Evolutionary conservation across 2,888 invertebrate genomes (phyloP).

Genomic region (Sarcophaga subvicina): DNA sequence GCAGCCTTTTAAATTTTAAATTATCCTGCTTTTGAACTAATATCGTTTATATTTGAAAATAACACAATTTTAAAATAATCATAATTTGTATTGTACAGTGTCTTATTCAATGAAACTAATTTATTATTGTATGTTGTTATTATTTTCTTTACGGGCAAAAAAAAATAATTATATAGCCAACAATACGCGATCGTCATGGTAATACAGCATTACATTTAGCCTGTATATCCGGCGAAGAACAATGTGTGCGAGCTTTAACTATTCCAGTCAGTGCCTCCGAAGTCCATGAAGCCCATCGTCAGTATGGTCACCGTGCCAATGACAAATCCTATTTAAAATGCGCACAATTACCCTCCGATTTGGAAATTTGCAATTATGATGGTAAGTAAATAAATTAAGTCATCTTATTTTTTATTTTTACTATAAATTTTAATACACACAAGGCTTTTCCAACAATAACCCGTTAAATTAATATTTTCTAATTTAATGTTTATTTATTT

Average conservation of each 20-base stretch:
- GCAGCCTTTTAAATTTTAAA: too few relatives aligned
- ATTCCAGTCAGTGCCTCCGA: conserved; percentile 85
- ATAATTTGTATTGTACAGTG: too few relatives aligned
- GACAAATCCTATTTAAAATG: conserved; percentile 78
- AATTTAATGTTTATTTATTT: background rate
- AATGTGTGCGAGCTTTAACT: conserved; percentile 88
- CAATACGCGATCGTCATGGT: conserved; percentile 88
- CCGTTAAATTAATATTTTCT: too few relatives aligned
- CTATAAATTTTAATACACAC: background rate
- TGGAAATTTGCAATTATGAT: conserved; percentile 92
- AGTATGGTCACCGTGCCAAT: conserved; percentile 80
- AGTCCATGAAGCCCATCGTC: conserved; percentile 80
- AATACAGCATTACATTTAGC: conserved; percentile 95
- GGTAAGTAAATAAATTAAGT: conserved; percentile 84
- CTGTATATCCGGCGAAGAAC: conserved; percentile 86
- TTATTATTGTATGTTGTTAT: conserved; percentile 5
- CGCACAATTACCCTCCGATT: conserved; percentile 83
- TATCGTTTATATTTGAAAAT: too few relatives aligned
- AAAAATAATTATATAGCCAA: conserved; percentile 79
- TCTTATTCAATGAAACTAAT: background rate
- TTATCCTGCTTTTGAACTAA: too few relatives aligned
- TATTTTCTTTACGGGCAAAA: conserved; percentile 5
- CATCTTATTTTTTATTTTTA: background rate
- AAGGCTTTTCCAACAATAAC: background rate
- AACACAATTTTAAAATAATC: too few relatives aligned